A percentile compares a stretch with the other conserved stretches of the same genome.
These are phyloP conservation scores for Micrasema minimum DNA, from an alignment of 1,140 invertebrate species.

Conservation along the genomic window DNA sequence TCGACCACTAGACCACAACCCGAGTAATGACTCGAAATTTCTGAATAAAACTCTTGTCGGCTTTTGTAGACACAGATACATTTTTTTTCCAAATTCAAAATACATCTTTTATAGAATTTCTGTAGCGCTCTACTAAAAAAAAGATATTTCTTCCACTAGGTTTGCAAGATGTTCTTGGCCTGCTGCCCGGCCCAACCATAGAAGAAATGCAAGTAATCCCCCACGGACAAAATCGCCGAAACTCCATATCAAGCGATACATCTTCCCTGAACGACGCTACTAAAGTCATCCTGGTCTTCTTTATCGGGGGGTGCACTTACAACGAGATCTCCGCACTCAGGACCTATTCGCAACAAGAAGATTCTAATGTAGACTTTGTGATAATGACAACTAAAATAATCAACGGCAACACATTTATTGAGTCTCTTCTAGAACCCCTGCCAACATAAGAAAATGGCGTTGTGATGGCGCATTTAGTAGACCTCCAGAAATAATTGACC, in stretches of 20 bases:
- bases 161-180: conserved; percentile 70
- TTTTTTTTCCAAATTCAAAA: too few relatives aligned
- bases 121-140: too few relatives aligned
- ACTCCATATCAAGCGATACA: conserved; percentile 73
- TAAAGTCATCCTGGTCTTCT: conserved; percentile 90
- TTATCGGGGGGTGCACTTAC: conserved; percentile 96
- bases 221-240: conserved; percentile 64
- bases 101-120: too few relatives aligned
- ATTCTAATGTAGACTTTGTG: conserved; percentile 91
- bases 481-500: too few relatives aligned
- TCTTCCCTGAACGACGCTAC: conserved; percentile 75
- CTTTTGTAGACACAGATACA: too few relatives aligned
- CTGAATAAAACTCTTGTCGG: too few relatives aligned
- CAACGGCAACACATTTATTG: conserved; percentile 88
- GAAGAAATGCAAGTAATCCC: conserved; percentile 70
- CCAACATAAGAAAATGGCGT: conserved; percentile 26
- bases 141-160: conserved; percentile 58
- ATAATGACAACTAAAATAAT: conserved; percentile 94
- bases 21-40: too few relatives aligned
- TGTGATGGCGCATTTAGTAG: too few relatives aligned
- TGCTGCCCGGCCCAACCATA: conserved; percentile 70
- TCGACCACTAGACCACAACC: too few relatives aligned
- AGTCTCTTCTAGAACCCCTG: conserved; percentile 74
- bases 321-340: conserved; percentile 94
- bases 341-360: conserved; percentile 92